Evolutionary conservation across 92 coral and sea anemone species (phyloP).

Genomic region (Scolanthus callimorphus): DNA sequence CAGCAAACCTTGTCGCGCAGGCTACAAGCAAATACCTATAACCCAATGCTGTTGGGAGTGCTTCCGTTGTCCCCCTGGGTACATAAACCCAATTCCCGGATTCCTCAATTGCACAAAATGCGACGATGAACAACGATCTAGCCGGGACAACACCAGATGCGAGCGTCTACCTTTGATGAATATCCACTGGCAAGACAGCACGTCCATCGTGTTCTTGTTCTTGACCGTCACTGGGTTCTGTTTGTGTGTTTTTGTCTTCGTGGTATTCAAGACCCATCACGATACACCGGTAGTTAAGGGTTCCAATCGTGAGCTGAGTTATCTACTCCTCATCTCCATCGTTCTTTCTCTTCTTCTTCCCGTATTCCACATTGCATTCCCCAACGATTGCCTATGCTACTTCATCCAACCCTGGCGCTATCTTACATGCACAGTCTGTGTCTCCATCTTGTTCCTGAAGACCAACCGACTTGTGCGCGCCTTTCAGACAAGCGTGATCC

Average conservation of each 20-base stretch:
- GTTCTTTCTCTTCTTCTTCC: slow-evolving; percentile 19
- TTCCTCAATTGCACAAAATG: slow-evolving; percentile 25
- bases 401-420: slow-evolving; percentile 21
- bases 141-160: slow-evolving; percentile 21
- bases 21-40: slow-evolving; percentile 15
- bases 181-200: slow-evolving; percentile 11
- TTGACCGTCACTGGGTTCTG: slow-evolving; percentile 10
- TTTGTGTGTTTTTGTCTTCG: slow-evolving; percentile 6
- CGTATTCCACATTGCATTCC: slow-evolving; percentile 19
- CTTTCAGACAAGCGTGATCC: slow-evolving; percentile 19
- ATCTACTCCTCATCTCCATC: slow-evolving; percentile 23
- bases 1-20: slow-evolving; percentile 16
- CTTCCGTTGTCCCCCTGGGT: slow-evolving; percentile 27
- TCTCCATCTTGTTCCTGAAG: slow-evolving; percentile 42
- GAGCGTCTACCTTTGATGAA: slow-evolving; percentile 21
- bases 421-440: slow-evolving; percentile 7
- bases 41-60: slow-evolving; percentile 57
- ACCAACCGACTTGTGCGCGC: slow-evolving; percentile 40
- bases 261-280: slow-evolving; percentile 6
- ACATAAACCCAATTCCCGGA: slow-evolving; percentile 16
- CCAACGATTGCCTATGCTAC: slow-evolving; percentile 18
- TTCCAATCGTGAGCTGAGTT: slow-evolving; percentile 35
- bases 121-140: slow-evolving; percentile 15
- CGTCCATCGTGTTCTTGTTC: slow-evolving; percentile 16
- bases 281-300: slow-evolving; percentile 46